Conservation (phyloP, 1,140 invertebrate genomes). For the Platyura marginata region DNA sequence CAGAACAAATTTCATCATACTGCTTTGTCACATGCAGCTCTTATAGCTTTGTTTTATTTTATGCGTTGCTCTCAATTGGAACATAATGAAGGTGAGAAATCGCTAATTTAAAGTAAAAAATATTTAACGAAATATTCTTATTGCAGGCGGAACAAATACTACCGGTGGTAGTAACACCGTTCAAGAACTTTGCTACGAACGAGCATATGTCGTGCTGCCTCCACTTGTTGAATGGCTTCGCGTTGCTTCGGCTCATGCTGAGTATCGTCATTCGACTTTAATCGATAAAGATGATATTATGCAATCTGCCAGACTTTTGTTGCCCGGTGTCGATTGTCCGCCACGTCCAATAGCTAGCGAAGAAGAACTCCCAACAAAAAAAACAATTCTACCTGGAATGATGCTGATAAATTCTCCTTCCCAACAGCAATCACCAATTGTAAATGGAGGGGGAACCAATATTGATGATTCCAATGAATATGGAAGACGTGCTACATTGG, state of each 20-base stretch:
- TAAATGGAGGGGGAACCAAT: too few relatives aligned
- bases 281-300: constrained; percentile 75
- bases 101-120: too few relatives aligned
- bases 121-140: too few relatives aligned
- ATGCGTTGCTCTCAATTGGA: constrained; percentile 73
- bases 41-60: constrained; percentile 71
- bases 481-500: constrained; percentile 41
- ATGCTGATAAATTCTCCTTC: constrained; percentile 2
- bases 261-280: constrained; percentile 55
- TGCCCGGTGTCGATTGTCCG: constrained; percentile 78
- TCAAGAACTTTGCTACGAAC: constrained; percentile 66
- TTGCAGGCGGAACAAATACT: background rate
- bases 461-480: constrained; percentile 14
- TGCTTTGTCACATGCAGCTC: constrained; percentile 42
- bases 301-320: constrained; percentile 64
- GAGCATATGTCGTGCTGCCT: constrained; percentile 70
- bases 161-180: constrained; percentile 18
- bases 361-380: constrained; percentile 26
- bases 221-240: constrained; percentile 76
- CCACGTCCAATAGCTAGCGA: constrained; percentile 43
- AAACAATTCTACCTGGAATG: constrained; percentile 10
- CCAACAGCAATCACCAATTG: constrained; percentile 1
- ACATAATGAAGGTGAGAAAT: constrained; percentile 27
- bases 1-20: constrained; percentile 30
- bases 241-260: constrained; percentile 61